phyloP scores from a whole-genome alignment of 2,113 vertebrate species.

The Ctenomys sociabilis region DNA sequence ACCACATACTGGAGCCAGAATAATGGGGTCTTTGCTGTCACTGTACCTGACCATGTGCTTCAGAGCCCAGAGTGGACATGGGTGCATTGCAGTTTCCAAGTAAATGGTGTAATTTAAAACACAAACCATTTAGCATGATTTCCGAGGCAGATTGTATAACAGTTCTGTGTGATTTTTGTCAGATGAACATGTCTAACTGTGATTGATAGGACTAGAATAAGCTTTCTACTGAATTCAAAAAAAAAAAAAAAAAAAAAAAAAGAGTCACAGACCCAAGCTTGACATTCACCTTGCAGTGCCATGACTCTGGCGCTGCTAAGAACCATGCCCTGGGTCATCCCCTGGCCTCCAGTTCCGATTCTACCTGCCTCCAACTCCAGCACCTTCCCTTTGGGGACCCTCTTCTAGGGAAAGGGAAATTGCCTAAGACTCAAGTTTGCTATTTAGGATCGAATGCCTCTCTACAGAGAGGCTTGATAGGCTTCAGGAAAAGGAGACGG shows the following conservation, averaged over 20 bases:
- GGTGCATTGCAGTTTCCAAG: not conserved
- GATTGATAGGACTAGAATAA: not conserved
- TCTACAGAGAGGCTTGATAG: no score
- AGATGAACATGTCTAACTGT: not conserved
- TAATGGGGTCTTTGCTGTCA: not conserved
- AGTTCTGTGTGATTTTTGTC: not conserved
- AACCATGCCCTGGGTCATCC: not conserved
- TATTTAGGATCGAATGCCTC: no score
- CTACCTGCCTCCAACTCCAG: not conserved
- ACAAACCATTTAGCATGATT: not conserved
- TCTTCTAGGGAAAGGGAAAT: not conserved
- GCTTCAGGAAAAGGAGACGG: not conserved
- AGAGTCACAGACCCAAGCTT: not conserved
- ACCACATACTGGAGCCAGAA: not conserved
- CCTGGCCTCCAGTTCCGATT: not conserved
- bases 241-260: not conserved
- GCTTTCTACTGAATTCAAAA: slow-evolving; percentile 13
- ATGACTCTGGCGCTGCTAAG: not conserved
- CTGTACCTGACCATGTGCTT: not conserved
- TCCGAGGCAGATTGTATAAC: not conserved
- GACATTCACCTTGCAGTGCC: not conserved
- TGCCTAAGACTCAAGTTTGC: not conserved
- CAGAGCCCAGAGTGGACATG: not conserved
- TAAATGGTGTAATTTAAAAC: not conserved
- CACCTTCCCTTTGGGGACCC: not conserved